Conservation (phyloP, 2,113 vertebrate species). For the Myrmecobius fasciatus region DNA sequence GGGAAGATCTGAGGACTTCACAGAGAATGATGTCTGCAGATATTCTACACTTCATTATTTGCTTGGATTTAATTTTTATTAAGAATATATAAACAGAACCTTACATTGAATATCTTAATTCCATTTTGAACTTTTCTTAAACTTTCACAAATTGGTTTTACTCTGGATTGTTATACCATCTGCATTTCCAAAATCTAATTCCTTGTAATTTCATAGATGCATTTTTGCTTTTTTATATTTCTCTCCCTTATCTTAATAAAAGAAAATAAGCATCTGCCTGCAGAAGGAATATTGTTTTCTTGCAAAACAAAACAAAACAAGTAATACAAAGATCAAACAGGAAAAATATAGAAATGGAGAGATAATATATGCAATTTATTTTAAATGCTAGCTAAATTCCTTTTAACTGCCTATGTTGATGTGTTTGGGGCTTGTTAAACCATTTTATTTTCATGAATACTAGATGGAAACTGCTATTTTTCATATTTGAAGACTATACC, state of each 20-base stretch:
- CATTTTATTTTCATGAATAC: neutral
- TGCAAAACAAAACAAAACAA: neutral
- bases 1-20: no score
- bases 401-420: neutral
- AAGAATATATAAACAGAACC: neutral
- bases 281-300: neutral
- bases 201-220: neutral
- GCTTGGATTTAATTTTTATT: neutral
- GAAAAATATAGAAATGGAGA: neutral
- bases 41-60: neutral
- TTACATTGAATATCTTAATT: neutral
- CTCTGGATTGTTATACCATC: neutral
- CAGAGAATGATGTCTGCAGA: no score
- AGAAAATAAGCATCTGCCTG: neutral
- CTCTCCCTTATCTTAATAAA: constrained; percentile 14
- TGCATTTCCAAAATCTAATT: neutral
- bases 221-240: neutral
- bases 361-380: neutral
- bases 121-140: neutral
- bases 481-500: neutral
- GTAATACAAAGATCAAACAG: neutral
- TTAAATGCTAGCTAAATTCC: neutral
- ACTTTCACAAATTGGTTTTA: neutral
- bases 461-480: neutral
- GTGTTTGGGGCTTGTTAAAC: neutral